Base-by-base conservation (phyloP, 2,888 invertebrate genomes). In the Phortica okadai region DNA sequence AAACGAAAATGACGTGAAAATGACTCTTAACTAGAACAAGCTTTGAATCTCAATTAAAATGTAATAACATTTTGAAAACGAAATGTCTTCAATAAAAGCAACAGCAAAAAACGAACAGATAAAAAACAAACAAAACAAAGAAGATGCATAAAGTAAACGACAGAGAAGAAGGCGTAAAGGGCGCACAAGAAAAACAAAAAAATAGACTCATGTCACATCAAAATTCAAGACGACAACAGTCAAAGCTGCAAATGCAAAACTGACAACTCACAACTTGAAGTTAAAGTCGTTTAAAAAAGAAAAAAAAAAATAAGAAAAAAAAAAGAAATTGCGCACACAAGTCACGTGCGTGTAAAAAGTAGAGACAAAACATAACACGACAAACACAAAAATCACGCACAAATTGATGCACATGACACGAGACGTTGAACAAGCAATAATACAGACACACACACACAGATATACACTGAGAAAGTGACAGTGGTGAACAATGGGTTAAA, bases 1-100 rank as follows among this genome's bases (percentile, higher is more conserved):
- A 64, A 33, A 33, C 64, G 64, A 64, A 64, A 64, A 64, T 33
- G 41, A 64, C 14, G 64, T 64, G 64, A 64, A 64, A 64, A 64
- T 64, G 21, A 64, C 33, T 64, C 21, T 64, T 64, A 33, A 64
- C 64, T 6, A 64, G 16, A 25, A 80, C 81, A 80, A 80, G 81
- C 82, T 82, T 83, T 85, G 79, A 85, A 85, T 85, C 87, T 86
- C 86, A 86, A 86, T 86, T 86, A 85, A 87, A 86, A 83, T 83
- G 83, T 86, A 79, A 82, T 87, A 86, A 88, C 80, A 72, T 41
- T 44, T 44, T 44, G 44, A 67, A 67, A 67, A 42, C 44, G 16
- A 44, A 67, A 67, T 67, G 21, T 42, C 44, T 11, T 11, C 8
- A 50, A 50, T 50, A 14, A 50, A 50, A 14, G 50, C 50, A 50